Base-by-base conservation (phyloP, 1,140 invertebrate species). In the Magallana angulata region DNA sequence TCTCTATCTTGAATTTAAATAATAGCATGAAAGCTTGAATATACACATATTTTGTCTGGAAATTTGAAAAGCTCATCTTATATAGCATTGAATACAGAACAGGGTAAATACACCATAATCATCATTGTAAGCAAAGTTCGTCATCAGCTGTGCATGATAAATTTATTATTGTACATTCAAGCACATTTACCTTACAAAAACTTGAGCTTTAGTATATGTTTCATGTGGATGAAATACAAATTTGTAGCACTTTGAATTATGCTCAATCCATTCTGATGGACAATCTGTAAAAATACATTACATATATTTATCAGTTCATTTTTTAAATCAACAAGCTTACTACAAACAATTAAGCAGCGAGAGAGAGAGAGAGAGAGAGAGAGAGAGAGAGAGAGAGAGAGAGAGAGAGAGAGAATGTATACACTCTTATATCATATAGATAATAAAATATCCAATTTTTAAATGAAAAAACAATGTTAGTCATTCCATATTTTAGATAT, bases 241-340 rank as follows among this genome's bases (percentile, higher is more conserved):
- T 30, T 76, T 76, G 68, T 76, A 76, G 12, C 68, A 76, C 1
- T 76, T 9, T 8, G 9, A 30, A 76, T 30, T 30, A 76, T 76
- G 24, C 12, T 76, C 68, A 76, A 76, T 36, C 68, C 68, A 76
- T 11, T 76, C 68, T 30, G 68, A 36, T 76, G 68, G 68, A 3
- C 68, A 76, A 76, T 76, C 68, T 76, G 12, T 18, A 76, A 36
- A 18, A 11, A 30, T 18, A 24, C 18, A 12, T n/a, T 62, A 71
- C 4, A 71, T 71, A 0, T 71, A 71, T 71, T 8, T 9, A 7
- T 71, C 7, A 71, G 11, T 30, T 71, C 8, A 8, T 24, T 0
- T 30, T 68, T 18, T n/a, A 7, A 30, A 24, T 71, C 1, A 30
- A 24, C 7, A 30, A 30, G 9, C 3, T 1, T 8, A 68, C 18